A percentile compares a stretch with the other conserved stretches of the same genome.
Conservation (phyloP, 2,797 vertebrate genomes). For the Chlorospingus semifuscus region DNA sequence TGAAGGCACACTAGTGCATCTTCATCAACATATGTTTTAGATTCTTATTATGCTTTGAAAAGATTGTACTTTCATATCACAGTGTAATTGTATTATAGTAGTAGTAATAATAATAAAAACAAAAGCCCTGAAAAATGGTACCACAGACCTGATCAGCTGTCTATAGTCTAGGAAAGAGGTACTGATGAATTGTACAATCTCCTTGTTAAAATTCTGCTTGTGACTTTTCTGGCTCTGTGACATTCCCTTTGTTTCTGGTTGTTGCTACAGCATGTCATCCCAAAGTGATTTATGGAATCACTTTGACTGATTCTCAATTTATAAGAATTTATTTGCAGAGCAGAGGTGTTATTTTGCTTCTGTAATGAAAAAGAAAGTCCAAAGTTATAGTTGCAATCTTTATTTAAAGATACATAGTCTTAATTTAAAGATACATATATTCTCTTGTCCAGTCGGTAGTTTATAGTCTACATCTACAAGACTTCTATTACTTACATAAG, state of each 20-base stretch:
- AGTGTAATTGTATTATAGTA: background rate
- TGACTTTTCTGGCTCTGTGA: conserved; percentile 3
- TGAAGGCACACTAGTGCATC: background rate
- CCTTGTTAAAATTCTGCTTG: background rate
- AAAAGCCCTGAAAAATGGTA: background rate
- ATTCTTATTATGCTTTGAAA: background rate
- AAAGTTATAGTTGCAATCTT: background rate
- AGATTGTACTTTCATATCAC: background rate
- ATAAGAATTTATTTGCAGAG: background rate
- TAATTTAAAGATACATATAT: background rate
- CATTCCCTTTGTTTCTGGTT: conserved; percentile 22
- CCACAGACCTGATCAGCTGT: background rate
- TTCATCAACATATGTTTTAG: background rate
- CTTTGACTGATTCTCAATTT: background rate
- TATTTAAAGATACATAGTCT: background rate
- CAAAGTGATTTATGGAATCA: background rate
- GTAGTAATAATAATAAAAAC: background rate
- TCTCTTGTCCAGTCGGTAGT: background rate
- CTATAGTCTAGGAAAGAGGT: background rate
- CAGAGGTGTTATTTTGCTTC: background rate
- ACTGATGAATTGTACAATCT: background rate
- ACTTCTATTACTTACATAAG: background rate
- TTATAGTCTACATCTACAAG: background rate
- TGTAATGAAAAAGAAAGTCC: background rate
- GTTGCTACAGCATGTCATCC: background rate